Evolutionary conservation across 1,140 invertebrate genomes (phyloP).

Genomic region (Cyclargus thomasi): DNA sequence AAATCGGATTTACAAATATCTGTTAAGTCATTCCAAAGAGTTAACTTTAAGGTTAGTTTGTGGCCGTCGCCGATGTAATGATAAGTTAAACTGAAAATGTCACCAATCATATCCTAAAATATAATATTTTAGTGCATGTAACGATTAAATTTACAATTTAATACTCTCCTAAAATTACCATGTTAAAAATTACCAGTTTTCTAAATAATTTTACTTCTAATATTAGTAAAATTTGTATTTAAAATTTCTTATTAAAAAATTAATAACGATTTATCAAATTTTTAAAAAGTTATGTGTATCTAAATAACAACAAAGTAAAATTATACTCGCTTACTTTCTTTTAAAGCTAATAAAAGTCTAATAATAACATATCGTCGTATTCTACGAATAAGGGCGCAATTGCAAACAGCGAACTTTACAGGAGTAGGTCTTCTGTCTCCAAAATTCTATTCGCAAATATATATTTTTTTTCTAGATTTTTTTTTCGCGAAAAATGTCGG

Average conservation of each 20-base stretch:
- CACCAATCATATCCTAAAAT: not conserved
- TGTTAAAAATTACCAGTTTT: not conserved
- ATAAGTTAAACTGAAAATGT: not conserved
- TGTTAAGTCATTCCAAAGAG: conserved; percentile 4
- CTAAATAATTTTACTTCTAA: not conserved
- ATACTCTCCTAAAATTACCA: not conserved
- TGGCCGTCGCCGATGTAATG: not conserved
- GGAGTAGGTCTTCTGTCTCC: too few species aligned
- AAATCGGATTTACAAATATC: conserved; percentile 12
- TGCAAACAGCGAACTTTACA: too few species aligned
- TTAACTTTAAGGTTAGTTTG: conserved; percentile 5
- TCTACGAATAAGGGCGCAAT: too few species aligned
- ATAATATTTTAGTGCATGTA: not conserved
- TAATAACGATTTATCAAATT: not conserved
- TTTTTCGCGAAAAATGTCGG: too few species aligned
- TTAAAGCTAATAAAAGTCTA: not conserved
- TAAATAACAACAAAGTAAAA: not conserved
- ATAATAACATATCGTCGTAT: too few species aligned
- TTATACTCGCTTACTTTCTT: not conserved
- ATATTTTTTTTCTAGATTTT: too few species aligned
- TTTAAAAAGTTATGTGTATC: not conserved
- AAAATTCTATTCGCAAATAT: too few species aligned
- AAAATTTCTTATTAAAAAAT: not conserved
- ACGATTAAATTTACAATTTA: not conserved
- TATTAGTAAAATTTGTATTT: not conserved